Conservation (phyloP, 2,888 invertebrate species). For the Spilosoma lubricipeda region DNA sequence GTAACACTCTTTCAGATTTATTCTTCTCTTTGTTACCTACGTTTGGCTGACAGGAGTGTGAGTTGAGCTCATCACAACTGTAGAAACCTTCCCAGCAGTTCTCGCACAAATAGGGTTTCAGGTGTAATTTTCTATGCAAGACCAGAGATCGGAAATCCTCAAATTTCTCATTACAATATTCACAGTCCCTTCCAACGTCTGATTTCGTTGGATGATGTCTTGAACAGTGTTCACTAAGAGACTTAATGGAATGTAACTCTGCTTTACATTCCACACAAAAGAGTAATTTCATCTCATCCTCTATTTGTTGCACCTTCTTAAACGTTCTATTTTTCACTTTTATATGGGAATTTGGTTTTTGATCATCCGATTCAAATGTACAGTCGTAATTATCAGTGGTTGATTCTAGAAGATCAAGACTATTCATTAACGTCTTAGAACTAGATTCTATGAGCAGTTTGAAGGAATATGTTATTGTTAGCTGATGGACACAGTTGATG, state of each 20-base stretch:
- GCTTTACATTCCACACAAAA: conserved; percentile 81
- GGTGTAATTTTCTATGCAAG: conserved; percentile 76
- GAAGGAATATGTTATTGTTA: conserved; percentile 81
- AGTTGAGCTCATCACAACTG: conserved; percentile 59
- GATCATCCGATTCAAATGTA: conserved; percentile 65
- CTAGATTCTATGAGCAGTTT: conserved; percentile 77
- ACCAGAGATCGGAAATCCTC: conserved; percentile 78
- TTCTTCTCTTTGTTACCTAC: conserved; percentile 61
- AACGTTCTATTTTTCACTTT: conserved; percentile 50
- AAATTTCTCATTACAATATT: conserved; percentile 81
- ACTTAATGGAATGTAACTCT: conserved; percentile 66
- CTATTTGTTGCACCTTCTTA: conserved; percentile 45
- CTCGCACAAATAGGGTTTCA: conserved; percentile 78
- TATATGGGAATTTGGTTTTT: conserved; percentile 52
- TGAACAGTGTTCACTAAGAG: conserved; percentile 70
- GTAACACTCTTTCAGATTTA: conserved; percentile 64
- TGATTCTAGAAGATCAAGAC: conserved; percentile 52
- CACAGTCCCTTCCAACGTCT: conserved; percentile 73
- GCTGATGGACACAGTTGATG: conserved; percentile 78
- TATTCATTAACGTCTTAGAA: conserved; percentile 65
- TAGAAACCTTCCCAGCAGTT: conserved; percentile 82
- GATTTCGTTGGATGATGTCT: conserved; percentile 72
- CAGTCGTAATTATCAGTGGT: conserved; percentile 66
- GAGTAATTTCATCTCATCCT: conserved; percentile 56
- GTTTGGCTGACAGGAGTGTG: conserved; percentile 73